Percentiles rank a stretch among this genome's conserved stretches.
These are phyloP conservation scores for Muscicapa adusta DNA, from an alignment of 2,113 vertebrate species.

Conservation along the genomic window DNA sequence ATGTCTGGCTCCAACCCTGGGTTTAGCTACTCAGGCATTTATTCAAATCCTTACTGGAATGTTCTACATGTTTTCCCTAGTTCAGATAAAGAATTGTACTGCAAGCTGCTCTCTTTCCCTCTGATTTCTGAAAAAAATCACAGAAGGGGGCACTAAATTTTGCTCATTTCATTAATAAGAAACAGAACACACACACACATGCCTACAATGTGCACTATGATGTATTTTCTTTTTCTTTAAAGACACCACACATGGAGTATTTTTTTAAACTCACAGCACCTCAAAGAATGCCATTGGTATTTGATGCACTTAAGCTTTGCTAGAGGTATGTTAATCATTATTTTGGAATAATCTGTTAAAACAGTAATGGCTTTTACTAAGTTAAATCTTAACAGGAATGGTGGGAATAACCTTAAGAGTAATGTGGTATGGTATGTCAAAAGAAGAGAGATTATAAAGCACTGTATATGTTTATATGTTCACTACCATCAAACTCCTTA, in stretches of 20 bases:
- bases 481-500: background rate
- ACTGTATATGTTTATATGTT: background rate
- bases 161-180: background rate
- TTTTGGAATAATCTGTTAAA: conserved; percentile 4
- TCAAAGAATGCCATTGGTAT: background rate
- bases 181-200: background rate
- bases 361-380: background rate
- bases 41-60: background rate
- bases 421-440: background rate
- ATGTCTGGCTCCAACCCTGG: background rate
- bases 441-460: background rate
- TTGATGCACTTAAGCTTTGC: background rate
- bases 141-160: background rate
- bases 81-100: background rate
- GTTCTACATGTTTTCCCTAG: background rate
- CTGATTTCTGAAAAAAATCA: background rate
- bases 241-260: background rate
- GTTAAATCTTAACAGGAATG: conserved; percentile 48
- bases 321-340: conserved; percentile 35
- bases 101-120: background rate
- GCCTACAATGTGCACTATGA: background rate
- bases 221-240: background rate
- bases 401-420: background rate
- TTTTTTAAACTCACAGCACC: background rate
- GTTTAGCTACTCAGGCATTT: background rate